Evolutionary conservation across 2,888 invertebrate species (phyloP).

Genomic region (Pseudoips prasinana): DNA sequence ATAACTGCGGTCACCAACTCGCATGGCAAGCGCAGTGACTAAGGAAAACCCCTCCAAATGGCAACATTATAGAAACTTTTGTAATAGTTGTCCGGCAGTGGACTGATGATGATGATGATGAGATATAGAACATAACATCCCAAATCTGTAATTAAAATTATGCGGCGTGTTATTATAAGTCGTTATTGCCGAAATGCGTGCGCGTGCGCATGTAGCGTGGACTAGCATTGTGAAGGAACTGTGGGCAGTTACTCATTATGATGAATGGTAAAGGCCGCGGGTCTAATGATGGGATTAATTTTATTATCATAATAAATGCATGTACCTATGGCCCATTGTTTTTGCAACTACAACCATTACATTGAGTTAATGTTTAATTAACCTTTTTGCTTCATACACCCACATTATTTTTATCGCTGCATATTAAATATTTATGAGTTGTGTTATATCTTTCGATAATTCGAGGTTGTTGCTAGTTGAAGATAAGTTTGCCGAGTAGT

Average conservation of each 20-base stretch:
- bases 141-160: slow-evolving; percentile 38
- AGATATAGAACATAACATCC: too few species aligned
- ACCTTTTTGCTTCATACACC: slow-evolving; percentile 12
- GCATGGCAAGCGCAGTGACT: too few species aligned
- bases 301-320: slow-evolving; percentile 16
- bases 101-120: too few species aligned
- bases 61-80: too few species aligned
- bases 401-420: slow-evolving; percentile 17
- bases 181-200: slow-evolving; percentile 26
- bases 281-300: slow-evolving; percentile 28
- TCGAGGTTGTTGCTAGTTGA: slow-evolving; percentile 26
- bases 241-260: slow-evolving; percentile 16
- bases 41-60: too few species aligned
- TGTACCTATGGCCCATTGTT: slow-evolving; percentile 9
- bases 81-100: too few species aligned
- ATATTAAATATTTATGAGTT: slow-evolving; percentile 22
- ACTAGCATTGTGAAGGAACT: slow-evolving; percentile 33
- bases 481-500: slow-evolving; percentile 27
- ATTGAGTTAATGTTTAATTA: slow-evolving; percentile 22
- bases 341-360: slow-evolving; percentile 1
- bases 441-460: slow-evolving; percentile 18
- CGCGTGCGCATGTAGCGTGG: slow-evolving; percentile 18
- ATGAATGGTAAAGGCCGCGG: slow-evolving; percentile 29
- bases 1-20: too few species aligned
- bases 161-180: slow-evolving; percentile 13